These are phyloP conservation scores for Tetramorium simillimum DNA, from an alignment of 1,140 invertebrate species.

Conservation along the genomic window DNA sequence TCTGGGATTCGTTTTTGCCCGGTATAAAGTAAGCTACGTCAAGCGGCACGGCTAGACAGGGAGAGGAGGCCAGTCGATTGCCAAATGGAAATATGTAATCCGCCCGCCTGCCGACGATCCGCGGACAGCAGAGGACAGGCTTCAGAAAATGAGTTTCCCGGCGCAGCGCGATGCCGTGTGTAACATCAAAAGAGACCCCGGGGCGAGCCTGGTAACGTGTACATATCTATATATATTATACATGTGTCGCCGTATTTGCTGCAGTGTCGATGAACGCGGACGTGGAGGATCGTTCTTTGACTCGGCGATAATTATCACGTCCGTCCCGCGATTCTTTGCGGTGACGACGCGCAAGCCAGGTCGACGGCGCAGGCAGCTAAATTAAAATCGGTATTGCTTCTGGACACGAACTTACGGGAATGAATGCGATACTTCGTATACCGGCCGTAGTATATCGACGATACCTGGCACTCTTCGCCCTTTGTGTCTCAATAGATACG, in stretches of 20 bases:
- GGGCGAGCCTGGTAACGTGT: conserved; percentile 44
- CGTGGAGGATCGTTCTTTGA: conserved; percentile 72
- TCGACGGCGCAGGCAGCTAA: conserved; percentile 51
- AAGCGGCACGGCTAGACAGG: conserved; percentile 67
- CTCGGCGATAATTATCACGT: conserved; percentile 80
- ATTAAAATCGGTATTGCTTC: conserved; percentile 69
- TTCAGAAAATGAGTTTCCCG: conserved; percentile 76
- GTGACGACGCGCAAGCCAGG: conserved; percentile 62
- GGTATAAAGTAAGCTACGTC: conserved; percentile 75
- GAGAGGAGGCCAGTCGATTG: conserved; percentile 72
- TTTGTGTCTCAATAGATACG: conserved; percentile 60
- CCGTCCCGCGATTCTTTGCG: conserved; percentile 77
- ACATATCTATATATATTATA: conserved; percentile 48
- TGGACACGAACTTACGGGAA: conserved; percentile 53
- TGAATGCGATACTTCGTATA: conserved; percentile 56
- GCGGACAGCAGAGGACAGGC: conserved; percentile 76
- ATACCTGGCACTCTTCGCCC: conserved; percentile 61
- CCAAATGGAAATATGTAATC: conserved; percentile 76
- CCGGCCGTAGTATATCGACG: conserved; percentile 61
- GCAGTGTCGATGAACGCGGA: conserved; percentile 67
- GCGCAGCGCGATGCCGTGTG: conserved; percentile 47
- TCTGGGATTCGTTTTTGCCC: conserved; percentile 69
- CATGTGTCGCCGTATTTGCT: conserved; percentile 47
- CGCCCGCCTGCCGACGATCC: conserved; percentile 64
- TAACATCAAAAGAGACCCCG: conserved; percentile 72